phyloP scores from a whole-genome alignment of 2,113 vertebrate species.

The Brachirus orientalis region DNA sequence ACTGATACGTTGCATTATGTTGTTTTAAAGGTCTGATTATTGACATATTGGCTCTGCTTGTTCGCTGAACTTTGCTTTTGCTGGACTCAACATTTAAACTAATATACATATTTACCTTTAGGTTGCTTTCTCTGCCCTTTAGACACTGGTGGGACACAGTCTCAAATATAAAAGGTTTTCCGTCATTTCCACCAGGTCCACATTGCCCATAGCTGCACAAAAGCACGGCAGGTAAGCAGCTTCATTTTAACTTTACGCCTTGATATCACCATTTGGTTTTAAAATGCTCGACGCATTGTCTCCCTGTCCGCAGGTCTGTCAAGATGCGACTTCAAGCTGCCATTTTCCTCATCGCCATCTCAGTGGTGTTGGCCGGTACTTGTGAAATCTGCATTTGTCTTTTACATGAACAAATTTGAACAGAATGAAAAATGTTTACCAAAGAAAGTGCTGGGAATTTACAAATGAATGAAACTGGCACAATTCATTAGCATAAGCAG shows the following conservation, averaged over 20 bases:
- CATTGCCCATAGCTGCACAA: no score
- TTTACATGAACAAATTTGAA: background rate
- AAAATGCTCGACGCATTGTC: background rate
- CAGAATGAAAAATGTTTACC: no score
- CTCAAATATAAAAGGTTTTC: no score
- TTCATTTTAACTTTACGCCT: background rate
- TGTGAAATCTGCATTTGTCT: background rate
- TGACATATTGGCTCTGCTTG: background rate
- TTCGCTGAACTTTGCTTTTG: background rate
- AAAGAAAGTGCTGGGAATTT: no score
- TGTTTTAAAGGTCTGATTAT: background rate
- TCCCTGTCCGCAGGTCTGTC: constrained; percentile 8
- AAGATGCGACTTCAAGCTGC: constrained; percentile 15
- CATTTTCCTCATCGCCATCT: background rate
- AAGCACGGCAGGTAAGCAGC: constrained; percentile 6
- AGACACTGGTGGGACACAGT: background rate
- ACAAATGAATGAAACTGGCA: no score
- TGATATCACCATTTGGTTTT: background rate
- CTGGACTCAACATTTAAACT: background rate
- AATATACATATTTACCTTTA: no score
- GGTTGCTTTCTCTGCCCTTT: background rate
- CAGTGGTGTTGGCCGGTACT: constrained; percentile 12
- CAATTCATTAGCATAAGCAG: no score
- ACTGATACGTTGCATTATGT: background rate
- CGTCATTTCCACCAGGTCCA: no score